Evolutionary conservation across 1,140 invertebrate genomes (phyloP), one percentile per base, ranked within the genome.

Genomic region (Frieseomelitta varia): DNA sequence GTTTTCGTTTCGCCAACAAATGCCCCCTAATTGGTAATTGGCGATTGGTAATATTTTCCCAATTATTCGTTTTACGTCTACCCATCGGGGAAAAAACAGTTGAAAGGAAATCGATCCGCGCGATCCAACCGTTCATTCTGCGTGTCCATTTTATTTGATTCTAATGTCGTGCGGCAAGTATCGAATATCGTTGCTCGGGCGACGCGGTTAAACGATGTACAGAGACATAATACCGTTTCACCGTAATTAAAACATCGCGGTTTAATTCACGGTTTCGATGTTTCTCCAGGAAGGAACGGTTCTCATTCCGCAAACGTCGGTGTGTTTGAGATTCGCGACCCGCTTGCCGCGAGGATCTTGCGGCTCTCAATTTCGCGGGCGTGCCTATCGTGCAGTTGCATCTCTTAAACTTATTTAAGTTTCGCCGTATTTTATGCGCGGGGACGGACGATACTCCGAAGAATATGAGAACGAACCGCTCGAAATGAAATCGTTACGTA

Each of bases 351-450:
- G 72, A 63, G 51, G 61, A 86, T 76, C 63, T 56, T 56, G 61
- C 53, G 71, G 69, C 61, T 79, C 83, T 71, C 88, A 89, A 90
- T 90, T 86, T 85, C 55, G 34, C 73, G 81, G 85, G 85, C 79
- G 87, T 86, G 81, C 89, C 83, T 91, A 90, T 90, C 90, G 79
- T 68, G 65, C 87, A 61, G 87, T 84, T 85, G 90, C 87, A 91
- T 91, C 90, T 91, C 76, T 85, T 89, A 90, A 91, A 91, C 86
- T 91, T 91, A 91, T 91, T 91, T 91, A 91, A 91, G 84, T 91
- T 91, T 80, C 65, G 82, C 86, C 84, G 84, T 91, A 91, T 91
- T 89, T 91, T 91, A 91, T 89, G 79, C 55, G 27, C 55, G 27
- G 71, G 30, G 55, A 30, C 56, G 82, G 81, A 85, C 82, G 82